Conservation (phyloP, 2,888 invertebrate species). For the Cosmia trapezina region DNA sequence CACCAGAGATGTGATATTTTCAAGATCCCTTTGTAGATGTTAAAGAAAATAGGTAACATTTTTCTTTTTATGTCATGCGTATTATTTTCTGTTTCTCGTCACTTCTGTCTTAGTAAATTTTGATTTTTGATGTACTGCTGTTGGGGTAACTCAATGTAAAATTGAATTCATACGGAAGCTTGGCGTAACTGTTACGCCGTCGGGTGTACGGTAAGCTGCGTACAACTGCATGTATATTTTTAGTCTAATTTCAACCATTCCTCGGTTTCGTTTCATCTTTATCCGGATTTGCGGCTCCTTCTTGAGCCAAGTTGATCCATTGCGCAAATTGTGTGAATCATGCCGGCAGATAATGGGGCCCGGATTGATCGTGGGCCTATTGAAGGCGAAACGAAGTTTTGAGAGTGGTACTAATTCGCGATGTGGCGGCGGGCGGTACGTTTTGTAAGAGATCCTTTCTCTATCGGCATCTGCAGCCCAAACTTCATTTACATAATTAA, state of each 20-base stretch:
- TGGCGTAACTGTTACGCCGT: background rate
- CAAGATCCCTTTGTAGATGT: slow-evolving; percentile 67
- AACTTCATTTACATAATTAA: slow-evolving; percentile 84
- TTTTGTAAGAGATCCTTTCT: slow-evolving; percentile 76
- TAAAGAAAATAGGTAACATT: slow-evolving; percentile 69
- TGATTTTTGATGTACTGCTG: background rate
- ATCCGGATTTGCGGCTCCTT: slow-evolving; percentile 63
- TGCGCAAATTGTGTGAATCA: slow-evolving; percentile 75
- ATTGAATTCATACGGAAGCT: slow-evolving; percentile 19
- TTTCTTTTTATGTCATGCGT: slow-evolving; percentile 66
- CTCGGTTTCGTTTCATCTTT: slow-evolving; percentile 63
- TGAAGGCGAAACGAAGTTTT: slow-evolving; percentile 69
- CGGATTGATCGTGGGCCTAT: slow-evolving; percentile 73
- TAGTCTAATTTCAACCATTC: slow-evolving; percentile 49
- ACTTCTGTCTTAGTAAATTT: slow-evolving; percentile 54
- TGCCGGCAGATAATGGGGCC: slow-evolving; percentile 71
- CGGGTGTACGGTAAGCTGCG: slow-evolving; percentile 13
- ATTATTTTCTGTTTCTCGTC: slow-evolving; percentile 58
- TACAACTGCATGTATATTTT: slow-evolving; percentile 54
- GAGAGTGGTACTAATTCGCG: slow-evolving; percentile 66
- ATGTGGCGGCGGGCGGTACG: slow-evolving; percentile 65
- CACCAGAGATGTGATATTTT: slow-evolving; percentile 68
- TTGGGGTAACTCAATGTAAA: slow-evolving; percentile 20
- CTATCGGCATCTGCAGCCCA: slow-evolving; percentile 79
- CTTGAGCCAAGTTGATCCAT: slow-evolving; percentile 70